A percentile compares a stretch with the other conserved stretches of the same genome.
Conservation (phyloP, 2,888 invertebrate species). For the Sceliomorpha sp. region DNA sequence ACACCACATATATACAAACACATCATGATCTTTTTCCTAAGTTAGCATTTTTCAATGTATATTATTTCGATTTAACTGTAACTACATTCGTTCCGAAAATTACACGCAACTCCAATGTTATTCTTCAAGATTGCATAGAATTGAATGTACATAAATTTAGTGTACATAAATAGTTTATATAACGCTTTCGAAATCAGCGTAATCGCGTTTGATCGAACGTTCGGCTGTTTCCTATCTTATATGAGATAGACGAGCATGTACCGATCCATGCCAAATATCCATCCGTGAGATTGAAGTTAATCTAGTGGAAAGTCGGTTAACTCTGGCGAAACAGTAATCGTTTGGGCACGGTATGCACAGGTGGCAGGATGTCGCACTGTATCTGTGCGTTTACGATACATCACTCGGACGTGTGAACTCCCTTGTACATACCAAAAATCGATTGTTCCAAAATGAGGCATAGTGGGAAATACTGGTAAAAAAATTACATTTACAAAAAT, state of each 20-base stretch:
- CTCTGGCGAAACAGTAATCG: slow-evolving; percentile 63
- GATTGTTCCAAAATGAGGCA: not conserved
- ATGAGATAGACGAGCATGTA: slow-evolving; percentile 1
- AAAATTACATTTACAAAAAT: no score
- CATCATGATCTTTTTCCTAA: no score
- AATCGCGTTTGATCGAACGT: slow-evolving; percentile 1
- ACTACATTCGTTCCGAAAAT: no score
- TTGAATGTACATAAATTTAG: no score
- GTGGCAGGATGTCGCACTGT: slow-evolving; percentile 60
- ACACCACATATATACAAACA: no score
- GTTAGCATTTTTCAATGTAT: no score
- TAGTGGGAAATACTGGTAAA: no score
- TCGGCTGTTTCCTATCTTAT: slow-evolving; percentile 18
- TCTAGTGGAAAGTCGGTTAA: slow-evolving; percentile 64
- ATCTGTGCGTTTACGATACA: slow-evolving; percentile 33
- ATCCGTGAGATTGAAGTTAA: slow-evolving; percentile 62
- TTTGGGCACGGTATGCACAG: slow-evolving; percentile 70
- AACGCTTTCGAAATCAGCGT: no score
- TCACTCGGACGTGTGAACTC: slow-evolving; percentile 35
- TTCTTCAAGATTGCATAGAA: no score
- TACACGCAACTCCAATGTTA: no score
- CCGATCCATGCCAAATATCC: slow-evolving; percentile 31
- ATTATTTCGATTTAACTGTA: no score
- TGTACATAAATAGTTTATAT: no score
- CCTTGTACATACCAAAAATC: slow-evolving; percentile 25